A percentile compares a stretch with the other conserved stretches of the same genome.
Conservation (phyloP, 2,797 vertebrate species). For the Aphelocoma californica region DNA sequence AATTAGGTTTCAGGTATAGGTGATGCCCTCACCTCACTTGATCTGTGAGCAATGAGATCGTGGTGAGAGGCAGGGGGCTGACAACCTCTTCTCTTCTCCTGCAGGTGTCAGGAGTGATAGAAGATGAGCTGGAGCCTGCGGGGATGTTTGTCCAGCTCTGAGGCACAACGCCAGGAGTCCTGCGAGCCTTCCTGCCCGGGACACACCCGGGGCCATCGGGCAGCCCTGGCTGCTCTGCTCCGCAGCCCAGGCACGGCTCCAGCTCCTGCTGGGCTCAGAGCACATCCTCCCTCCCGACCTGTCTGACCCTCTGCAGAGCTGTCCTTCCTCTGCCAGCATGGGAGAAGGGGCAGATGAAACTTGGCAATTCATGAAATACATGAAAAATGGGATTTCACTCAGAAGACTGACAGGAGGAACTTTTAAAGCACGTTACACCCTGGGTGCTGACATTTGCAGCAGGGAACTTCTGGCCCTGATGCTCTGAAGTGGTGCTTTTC, state of each 20-base stretch:
- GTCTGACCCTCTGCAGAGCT: not conserved
- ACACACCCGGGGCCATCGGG: not conserved
- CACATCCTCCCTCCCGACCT: rapidly evolving
- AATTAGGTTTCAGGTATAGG: not conserved
- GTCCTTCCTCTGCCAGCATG: rapidly evolving
- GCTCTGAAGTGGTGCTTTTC: not conserved
- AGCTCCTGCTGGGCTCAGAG: rapidly evolving
- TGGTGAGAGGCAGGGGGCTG: not conserved
- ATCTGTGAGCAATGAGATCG: rapidly evolving
- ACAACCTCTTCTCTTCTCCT: not conserved
- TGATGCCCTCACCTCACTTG: rapidly evolving
- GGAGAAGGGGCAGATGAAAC: not conserved
- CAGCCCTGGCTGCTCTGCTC: not conserved
- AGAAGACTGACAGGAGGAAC: not conserved
- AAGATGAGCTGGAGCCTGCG: rapidly evolving
- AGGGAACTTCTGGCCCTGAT: not conserved
- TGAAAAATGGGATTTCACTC: not conserved
- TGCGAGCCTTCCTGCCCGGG: not conserved
- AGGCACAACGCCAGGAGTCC: not conserved
- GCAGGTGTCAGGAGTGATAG: rapidly evolving
- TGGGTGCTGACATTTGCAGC: not conserved
- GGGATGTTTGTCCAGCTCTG: not conserved
- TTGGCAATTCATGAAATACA: not conserved
- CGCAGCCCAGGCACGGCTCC: not conserved
- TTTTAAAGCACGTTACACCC: not conserved